A percentile compares a stretch with the other conserved stretches of the same genome.
phyloP scores from a whole-genome alignment of 2,888 invertebrate species.

The Ectropis crepuscularia region DNA sequence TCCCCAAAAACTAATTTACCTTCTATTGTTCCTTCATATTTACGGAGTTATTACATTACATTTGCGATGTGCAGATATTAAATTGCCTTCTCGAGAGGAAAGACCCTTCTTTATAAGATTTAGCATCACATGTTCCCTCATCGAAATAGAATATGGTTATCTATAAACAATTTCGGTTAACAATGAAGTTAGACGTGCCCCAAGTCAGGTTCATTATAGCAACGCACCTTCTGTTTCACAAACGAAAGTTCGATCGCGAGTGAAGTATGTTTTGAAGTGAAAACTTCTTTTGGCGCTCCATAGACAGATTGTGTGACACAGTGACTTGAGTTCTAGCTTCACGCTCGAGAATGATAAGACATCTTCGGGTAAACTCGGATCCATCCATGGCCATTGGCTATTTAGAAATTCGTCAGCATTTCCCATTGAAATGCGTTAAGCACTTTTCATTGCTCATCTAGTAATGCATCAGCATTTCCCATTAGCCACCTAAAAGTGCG shows the following conservation, averaged over 20 bases:
- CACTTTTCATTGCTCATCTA: too few species aligned
- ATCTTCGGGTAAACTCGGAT: too few species aligned
- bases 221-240: background rate
- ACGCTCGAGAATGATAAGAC: too few species aligned
- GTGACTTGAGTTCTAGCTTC: too few species aligned
- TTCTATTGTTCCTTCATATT: constrained; percentile 78
- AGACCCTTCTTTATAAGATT: constrained; percentile 66
- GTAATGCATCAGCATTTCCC: too few species aligned
- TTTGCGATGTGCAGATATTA: constrained; percentile 78
- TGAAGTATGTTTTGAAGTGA: background rate
- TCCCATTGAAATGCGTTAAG: too few species aligned
- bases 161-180: constrained; percentile 48
- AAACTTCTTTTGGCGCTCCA: too few species aligned
- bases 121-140: constrained; percentile 46
- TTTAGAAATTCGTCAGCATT: too few species aligned
- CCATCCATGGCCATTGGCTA: too few species aligned
- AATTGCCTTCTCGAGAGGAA: constrained; percentile 65
- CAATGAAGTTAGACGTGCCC: constrained; percentile 43
- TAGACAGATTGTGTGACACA: too few species aligned
- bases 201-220: constrained; percentile 34
- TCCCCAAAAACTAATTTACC: constrained; percentile 77
- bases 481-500: too few species aligned
- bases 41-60: constrained; percentile 73
- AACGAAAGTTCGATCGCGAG: background rate
- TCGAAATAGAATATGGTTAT: constrained; percentile 42